A percentile compares a stretch with the other conserved stretches of the same genome.
phyloP scores from a whole-genome alignment of 2,113 vertebrate genomes.

The Zosterops pallidus region DNA sequence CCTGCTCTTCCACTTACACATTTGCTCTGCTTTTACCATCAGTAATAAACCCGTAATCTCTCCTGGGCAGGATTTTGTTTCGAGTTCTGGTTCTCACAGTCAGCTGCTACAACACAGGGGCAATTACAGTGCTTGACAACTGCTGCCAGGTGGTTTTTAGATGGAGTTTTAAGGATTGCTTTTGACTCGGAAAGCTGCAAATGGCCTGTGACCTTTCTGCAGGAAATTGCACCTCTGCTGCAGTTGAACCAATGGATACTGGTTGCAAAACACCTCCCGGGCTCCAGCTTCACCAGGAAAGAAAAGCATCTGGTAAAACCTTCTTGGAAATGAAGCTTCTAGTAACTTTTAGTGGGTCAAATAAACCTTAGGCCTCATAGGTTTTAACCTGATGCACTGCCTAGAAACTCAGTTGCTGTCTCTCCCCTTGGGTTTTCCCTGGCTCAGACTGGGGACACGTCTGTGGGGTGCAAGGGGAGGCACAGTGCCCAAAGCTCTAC shows the following conservation, averaged over 20 bases:
- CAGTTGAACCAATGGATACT: background rate
- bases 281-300: background rate
- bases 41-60: background rate
- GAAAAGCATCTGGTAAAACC: background rate
- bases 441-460: background rate
- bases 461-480: background rate
- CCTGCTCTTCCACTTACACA: background rate
- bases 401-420: background rate
- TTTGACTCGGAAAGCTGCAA: background rate
- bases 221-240: background rate
- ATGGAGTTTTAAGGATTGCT: background rate
- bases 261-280: background rate
- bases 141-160: background rate
- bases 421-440: background rate
- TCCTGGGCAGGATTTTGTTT: slow-evolving; percentile 18
- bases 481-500: background rate
- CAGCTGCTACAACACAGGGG: background rate
- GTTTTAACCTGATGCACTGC: background rate
- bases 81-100: background rate
- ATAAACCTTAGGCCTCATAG: background rate
- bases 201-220: background rate
- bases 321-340: background rate
- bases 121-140: background rate
- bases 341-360: background rate
- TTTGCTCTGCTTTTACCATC: slow-evolving; percentile 33